Evolutionary conservation across 2,113 vertebrate genomes (phyloP).

Genomic region (Eubucco bourcierii): DNA sequence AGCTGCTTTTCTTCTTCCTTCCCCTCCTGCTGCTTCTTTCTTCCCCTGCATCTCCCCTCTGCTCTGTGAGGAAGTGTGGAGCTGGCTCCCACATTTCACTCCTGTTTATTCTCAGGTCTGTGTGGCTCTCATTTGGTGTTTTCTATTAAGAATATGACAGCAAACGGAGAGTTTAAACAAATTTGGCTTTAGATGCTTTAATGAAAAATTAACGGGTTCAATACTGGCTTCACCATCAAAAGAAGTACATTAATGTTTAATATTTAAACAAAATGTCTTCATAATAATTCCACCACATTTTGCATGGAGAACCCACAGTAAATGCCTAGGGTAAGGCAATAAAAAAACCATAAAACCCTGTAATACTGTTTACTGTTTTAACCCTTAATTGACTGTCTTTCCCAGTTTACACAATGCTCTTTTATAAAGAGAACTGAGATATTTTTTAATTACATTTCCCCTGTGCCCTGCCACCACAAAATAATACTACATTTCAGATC

Average conservation of each 20-base stretch:
- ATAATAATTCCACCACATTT: conserved; percentile 50
- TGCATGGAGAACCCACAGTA: not conserved
- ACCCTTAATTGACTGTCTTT: not conserved
- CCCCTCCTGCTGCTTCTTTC: not conserved
- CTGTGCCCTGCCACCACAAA: not conserved
- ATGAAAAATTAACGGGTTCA: conserved; percentile 54
- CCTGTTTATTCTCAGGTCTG: conserved; percentile 7
- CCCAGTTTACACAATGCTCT: not conserved
- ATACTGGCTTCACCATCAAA: conserved; percentile 55
- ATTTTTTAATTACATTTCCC: not conserved
- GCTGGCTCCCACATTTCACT: not conserved
- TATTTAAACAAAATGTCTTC: conserved; percentile 45
- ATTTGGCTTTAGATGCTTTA: conserved; percentile 45
- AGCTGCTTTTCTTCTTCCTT: conserved; percentile 1
- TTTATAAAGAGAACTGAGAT: not conserved
- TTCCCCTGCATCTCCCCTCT: not conserved
- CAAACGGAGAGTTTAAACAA: conserved; percentile 48
- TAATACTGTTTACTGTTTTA: conserved; percentile 1
- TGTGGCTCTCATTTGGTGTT: not conserved
- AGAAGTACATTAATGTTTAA: conserved; percentile 51
- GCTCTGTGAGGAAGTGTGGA: not conserved
- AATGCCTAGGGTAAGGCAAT: conserved; percentile 9
- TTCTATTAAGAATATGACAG: not conserved
- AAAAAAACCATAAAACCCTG: not conserved
- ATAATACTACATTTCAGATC: conserved; percentile 14